Evolutionary conservation across 2,797 vertebrate species (phyloP).

Genomic region (Karalla daura): DNA sequence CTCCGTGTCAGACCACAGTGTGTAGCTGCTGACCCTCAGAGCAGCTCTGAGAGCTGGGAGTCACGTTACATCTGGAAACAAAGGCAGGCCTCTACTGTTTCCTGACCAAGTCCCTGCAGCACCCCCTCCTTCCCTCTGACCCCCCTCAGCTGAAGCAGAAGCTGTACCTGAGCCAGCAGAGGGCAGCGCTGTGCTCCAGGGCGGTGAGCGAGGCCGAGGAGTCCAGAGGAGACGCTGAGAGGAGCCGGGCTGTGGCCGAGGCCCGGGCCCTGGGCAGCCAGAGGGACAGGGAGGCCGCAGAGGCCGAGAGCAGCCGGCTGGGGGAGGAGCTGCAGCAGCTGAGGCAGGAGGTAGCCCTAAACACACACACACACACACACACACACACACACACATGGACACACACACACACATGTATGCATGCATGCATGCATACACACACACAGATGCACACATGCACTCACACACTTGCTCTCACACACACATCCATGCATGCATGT

Average conservation of each 20-base stretch:
- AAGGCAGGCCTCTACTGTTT: slow-evolving; percentile 47
- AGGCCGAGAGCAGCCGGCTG: slow-evolving; percentile 65
- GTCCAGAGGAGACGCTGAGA: slow-evolving; percentile 72
- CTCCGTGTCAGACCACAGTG: too few species aligned
- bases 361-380: background rate
- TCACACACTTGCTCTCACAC: too few species aligned
- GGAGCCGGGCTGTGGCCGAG: slow-evolving; percentile 68
- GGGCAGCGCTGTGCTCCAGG: slow-evolving; percentile 70
- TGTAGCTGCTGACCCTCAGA: background rate
- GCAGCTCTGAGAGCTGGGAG: background rate
- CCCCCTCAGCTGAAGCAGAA: slow-evolving; percentile 79
- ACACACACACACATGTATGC: background rate
- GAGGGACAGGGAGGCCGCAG: slow-evolving; percentile 66
- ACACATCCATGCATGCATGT: background rate
- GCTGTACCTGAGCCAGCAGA: slow-evolving; percentile 80
- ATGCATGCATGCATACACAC: background rate
- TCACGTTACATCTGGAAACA: slow-evolving; percentile 45
- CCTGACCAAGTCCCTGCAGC: slow-evolving; percentile 13
- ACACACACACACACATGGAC: too few species aligned
- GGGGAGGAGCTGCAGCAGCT: slow-evolving; percentile 75
- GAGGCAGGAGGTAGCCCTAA: slow-evolving; percentile 69
- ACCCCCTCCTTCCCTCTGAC: background rate
- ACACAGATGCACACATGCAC: background rate
- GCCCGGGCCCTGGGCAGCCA: slow-evolving; percentile 62
- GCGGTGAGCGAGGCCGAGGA: slow-evolving; percentile 66